Conservation (phyloP, 64 coral and sea anemone genomes). For the Actinia tenebrosa region DNA sequence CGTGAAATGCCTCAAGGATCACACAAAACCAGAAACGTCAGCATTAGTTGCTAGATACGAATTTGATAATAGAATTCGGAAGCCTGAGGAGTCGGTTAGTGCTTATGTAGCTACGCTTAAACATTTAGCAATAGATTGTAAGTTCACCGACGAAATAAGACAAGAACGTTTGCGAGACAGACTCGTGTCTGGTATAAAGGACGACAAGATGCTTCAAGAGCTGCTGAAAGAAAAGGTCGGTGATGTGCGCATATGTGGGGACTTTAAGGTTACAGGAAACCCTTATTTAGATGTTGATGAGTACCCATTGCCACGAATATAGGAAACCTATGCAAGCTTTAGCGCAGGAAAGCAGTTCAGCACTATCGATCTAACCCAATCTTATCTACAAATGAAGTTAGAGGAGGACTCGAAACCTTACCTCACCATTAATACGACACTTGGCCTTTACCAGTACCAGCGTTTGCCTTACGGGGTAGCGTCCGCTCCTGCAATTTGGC, state of each 20-base stretch:
- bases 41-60: constrained; percentile 51
- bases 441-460: constrained; percentile 19
- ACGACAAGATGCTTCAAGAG: background rate
- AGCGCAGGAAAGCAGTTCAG: constrained; percentile 11
- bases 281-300: constrained; percentile 19
- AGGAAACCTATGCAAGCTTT: constrained; percentile 24
- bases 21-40: constrained; percentile 52
- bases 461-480: constrained; percentile 21
- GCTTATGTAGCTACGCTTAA: constrained; percentile 46
- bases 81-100: constrained; percentile 45
- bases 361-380: background rate
- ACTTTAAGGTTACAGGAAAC: constrained; percentile 31
- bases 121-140: constrained; percentile 59
- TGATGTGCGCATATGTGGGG: constrained; percentile 13
- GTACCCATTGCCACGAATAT: constrained; percentile 18
- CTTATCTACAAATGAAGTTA: constrained; percentile 36
- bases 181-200: constrained; percentile 8
- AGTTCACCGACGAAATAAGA: constrained; percentile 37
- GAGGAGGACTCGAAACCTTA: constrained; percentile 13
- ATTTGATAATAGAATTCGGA: constrained; percentile 51
- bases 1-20: background rate
- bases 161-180: constrained; percentile 7
- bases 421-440: constrained; percentile 16
- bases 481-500: constrained; percentile 27
- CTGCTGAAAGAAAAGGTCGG: constrained; percentile 8